These are phyloP conservation scores for Mesorhabditis belari DNA, from an alignment of 2,888 invertebrate species.

Conservation along the genomic window DNA sequence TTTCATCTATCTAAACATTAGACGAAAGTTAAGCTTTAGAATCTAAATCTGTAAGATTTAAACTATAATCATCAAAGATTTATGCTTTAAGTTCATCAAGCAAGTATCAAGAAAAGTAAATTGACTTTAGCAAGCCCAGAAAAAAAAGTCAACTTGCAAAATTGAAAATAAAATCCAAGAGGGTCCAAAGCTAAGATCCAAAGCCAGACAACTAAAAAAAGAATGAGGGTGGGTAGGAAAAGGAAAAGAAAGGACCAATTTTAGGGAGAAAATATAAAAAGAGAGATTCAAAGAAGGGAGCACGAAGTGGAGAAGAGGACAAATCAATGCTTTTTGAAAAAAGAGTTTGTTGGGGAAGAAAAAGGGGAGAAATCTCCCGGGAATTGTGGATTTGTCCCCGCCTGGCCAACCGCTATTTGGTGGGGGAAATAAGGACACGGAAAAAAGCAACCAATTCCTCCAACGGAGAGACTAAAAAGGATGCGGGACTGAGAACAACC, in stretches of 20 bases:
- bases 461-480: background rate
- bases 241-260: background rate
- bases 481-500: background rate
- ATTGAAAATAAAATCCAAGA: too few species aligned
- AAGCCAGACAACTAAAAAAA: background rate
- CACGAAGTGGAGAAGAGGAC: constrained; percentile 1
- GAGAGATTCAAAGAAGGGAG: constrained; percentile 1
- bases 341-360: background rate
- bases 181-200: too few species aligned
- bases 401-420: too few species aligned
- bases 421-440: background rate
- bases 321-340: background rate
- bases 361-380: constrained; percentile 4
- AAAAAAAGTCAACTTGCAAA: too few species aligned
- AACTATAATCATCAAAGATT: too few species aligned
- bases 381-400: too few species aligned
- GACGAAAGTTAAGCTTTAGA: too few species aligned
- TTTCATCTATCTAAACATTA: too few species aligned
- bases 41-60: too few species aligned
- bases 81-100: too few species aligned
- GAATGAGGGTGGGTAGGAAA: background rate
- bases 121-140: too few species aligned
- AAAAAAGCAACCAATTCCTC: background rate
- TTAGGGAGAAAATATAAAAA: background rate
- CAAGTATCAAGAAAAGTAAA: too few species aligned